phyloP scores from a whole-genome alignment of 2,888 invertebrate genomes.

The Pyrrhia umbra region DNA sequence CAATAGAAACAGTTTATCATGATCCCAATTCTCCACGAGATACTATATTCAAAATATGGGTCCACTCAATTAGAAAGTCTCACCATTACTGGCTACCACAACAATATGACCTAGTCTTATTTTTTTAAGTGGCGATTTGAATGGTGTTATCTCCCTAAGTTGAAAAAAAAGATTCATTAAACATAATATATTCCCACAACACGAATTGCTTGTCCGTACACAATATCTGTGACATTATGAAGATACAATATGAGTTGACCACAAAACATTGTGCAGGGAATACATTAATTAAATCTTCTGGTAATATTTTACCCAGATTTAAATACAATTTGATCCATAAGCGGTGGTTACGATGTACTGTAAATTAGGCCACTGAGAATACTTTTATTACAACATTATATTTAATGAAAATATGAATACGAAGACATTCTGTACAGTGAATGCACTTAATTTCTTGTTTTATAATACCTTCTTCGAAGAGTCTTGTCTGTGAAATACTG shows the following conservation, averaged over 20 bases:
- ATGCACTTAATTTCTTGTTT: neutral
- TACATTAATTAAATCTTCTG: slow-evolving; percentile 29
- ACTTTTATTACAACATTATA: neutral
- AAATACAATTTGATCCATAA: slow-evolving; percentile 45
- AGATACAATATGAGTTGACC: too few species aligned
- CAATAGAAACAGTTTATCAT: too few species aligned
- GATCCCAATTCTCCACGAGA: too few species aligned
- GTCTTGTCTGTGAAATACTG: neutral
- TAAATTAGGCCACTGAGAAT: slow-evolving; percentile 26
- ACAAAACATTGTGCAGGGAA: slow-evolving; percentile 24
- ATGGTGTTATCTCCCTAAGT: too few species aligned
- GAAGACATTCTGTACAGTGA: too few species aligned
- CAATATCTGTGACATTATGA: neutral
- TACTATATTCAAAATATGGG: too few species aligned
- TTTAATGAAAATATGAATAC: neutral
- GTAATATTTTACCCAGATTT: slow-evolving; percentile 40
- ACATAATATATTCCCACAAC: neutral
- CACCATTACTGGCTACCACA: too few species aligned
- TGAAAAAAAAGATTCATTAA: too few species aligned
- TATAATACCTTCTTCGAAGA: neutral
- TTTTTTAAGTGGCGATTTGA: too few species aligned
- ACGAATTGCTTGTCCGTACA: neutral
- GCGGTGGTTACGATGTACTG: slow-evolving; percentile 8
- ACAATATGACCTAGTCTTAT: too few species aligned
- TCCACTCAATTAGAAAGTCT: too few species aligned